Base-by-base conservation (phyloP, 23 tunicate genomes). In the Botrylloides violaceus region DNA sequence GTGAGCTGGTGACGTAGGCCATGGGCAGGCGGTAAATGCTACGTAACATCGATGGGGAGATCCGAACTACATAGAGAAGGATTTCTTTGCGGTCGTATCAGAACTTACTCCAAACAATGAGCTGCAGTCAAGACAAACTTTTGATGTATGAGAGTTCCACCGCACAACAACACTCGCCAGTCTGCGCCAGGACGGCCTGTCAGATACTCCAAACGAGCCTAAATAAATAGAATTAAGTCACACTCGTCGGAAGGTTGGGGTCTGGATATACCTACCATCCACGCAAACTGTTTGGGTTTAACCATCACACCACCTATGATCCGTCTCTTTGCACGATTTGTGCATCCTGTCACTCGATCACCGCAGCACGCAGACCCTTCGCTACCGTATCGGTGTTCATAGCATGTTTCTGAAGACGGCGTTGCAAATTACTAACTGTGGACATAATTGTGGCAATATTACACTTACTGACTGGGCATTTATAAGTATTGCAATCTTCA, bases 101-200 rank as follows among this genome's bases (percentile, higher is more conserved):
- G 36, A 55, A 65, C 86, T 73, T 49, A 81, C 86, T 49, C 70
- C 4, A 82, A 31, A 49, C 88, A 82, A 37, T 82, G 88, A 36
- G 72, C 88, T 26, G 88, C 88, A 4, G 88, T 82, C 29, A 82
- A 66, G 7, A 68, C 71, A 53, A 53, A 81, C 50, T 20, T 27
- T 0, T 23, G 39, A 2, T 55, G 77, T 25, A 72, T 72, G 0
- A 57, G 30, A 6, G 64, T 50, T 29, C 64, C 65, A 26, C 77
- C 65, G 34, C 77, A 72, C 7, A 55, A 26, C 28, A 50, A 26
- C 24, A 15, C 24, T 37, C 58, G 37, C 3, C 3, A 26, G 26
- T 34, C 12, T 24, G 32, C 39, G 3, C 63, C 71, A 5, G 28
- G 62, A 3, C 19, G 29, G 19, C 33, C 71, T 18, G 31, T 23